These are phyloP conservation scores for Dusona sp. DNA, from an alignment of 2,888 invertebrate species.

Conservation along the genomic window DNA sequence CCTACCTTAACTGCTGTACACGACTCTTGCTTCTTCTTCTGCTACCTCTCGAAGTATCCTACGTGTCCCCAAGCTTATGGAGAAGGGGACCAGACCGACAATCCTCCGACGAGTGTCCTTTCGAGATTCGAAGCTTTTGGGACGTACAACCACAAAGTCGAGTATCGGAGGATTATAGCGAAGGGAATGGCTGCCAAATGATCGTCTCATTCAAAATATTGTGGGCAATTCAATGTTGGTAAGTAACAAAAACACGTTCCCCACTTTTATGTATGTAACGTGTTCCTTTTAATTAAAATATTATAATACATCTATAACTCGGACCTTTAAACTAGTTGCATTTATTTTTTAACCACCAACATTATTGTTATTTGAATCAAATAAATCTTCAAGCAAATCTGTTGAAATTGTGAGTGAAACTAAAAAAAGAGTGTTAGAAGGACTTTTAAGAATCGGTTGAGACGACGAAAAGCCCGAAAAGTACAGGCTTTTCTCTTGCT, in stretches of 20 bases:
- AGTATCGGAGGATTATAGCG: slow-evolving; percentile 30
- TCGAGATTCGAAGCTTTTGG: slow-evolving; percentile 54
- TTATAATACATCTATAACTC: no score
- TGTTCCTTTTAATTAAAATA: no score
- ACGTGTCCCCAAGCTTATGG: slow-evolving; percentile 21
- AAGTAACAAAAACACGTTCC: background rate
- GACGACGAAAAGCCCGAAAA: slow-evolving; percentile 36
- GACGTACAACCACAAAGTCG: slow-evolving; percentile 22
- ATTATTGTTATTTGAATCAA: background rate
- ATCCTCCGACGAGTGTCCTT: slow-evolving; percentile 57
- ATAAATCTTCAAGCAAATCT: background rate
- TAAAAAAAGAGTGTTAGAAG: slow-evolving; percentile 7
- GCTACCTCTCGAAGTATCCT: slow-evolving; percentile 27
- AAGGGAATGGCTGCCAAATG: slow-evolving; percentile 4
- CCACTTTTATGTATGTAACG: no score
- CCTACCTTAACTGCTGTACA: slow-evolving; percentile 24
- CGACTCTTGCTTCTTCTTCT: slow-evolving; percentile 42
- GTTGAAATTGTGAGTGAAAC: slow-evolving; percentile 2
- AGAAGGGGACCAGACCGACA: slow-evolving; percentile 27
- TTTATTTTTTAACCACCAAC: background rate
- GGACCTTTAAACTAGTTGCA: background rate
- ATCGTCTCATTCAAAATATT: slow-evolving; percentile 23
- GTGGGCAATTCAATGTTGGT: background rate
- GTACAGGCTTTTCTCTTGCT: slow-evolving; percentile 40
- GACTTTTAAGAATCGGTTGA: slow-evolving; percentile 10